phyloP scores from a whole-genome alignment of 53 echinoderm and acorn worm species.

The Arbacia lixula region DNA sequence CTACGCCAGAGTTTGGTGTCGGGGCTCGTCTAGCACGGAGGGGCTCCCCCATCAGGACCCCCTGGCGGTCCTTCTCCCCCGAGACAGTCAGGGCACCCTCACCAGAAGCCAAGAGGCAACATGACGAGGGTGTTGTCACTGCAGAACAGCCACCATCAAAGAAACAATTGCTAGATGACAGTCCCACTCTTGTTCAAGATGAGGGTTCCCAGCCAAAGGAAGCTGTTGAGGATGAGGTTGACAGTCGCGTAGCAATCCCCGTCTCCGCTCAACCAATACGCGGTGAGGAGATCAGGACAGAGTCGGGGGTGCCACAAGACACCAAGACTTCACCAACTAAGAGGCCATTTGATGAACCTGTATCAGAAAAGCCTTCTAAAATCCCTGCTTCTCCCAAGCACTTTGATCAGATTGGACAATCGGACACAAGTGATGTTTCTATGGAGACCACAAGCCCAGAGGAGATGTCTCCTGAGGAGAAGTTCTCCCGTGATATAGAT shows the following conservation, averaged over 20 bases:
- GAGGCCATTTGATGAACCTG: conserved; percentile 32
- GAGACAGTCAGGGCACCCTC: conserved; percentile 34
- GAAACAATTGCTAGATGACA: conserved; percentile 33
- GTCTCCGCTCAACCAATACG: background rate
- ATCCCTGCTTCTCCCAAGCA: conserved; percentile 24
- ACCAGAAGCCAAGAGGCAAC: conserved; percentile 26
- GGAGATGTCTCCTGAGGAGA: background rate
- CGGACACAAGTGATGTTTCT: background rate
- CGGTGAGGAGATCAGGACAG: background rate
- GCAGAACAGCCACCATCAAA: conserved; percentile 56
- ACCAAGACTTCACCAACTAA: conserved; percentile 17
- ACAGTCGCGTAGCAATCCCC: conserved; percentile 4
- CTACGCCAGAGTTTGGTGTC: conserved; percentile 77
- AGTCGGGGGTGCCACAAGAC: no score
- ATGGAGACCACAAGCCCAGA: background rate
- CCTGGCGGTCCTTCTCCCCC: conserved; percentile 52
- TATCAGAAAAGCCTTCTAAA: conserved; percentile 5
- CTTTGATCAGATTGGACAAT: background rate
- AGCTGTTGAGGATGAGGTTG: conserved; percentile 28
- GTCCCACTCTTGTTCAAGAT: background rate
- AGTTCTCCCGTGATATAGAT: background rate
- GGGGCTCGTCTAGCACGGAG: conserved; percentile 76
- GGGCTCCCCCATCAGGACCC: conserved; percentile 56
- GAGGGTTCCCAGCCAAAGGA: no score
- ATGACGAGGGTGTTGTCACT: background rate